A percentile compares a stretch with the other conserved stretches of the same genome.
Evolutionary conservation across 2,113 vertebrate genomes (phyloP).

Genomic region (Paraplagusia blochii): DNA sequence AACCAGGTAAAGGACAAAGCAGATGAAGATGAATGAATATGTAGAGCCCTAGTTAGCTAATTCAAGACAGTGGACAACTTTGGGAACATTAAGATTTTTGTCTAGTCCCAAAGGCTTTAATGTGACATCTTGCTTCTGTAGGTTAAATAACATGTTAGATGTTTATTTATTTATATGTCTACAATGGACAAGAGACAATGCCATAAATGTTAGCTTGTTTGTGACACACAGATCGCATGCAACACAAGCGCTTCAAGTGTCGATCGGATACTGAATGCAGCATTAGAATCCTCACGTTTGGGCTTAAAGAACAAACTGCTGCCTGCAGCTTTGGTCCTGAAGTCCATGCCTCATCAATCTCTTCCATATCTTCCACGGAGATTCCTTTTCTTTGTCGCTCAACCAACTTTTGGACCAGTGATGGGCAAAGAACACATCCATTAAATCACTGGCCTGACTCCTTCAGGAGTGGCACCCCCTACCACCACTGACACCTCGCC

Average conservation of each 20-base stretch:
- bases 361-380: not conserved
- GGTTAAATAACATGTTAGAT: no score
- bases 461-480: slow-evolving; percentile 11
- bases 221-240: no score
- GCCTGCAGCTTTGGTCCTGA: slow-evolving; percentile 26
- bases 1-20: no score
- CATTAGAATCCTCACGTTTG: not conserved
- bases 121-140: no score
- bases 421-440: not conserved
- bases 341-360: slow-evolving; percentile 1
- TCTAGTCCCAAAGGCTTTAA: no score
- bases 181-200: no score
- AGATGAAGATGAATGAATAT: no score
- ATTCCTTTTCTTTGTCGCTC: not conserved
- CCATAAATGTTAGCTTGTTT: no score
- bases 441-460: not conserved
- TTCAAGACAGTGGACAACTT: no score
- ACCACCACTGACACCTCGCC: slow-evolving; percentile 42
- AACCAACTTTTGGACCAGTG: not conserved
- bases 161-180: no score
- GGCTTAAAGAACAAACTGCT: slow-evolving; percentile 16
- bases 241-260: not conserved
- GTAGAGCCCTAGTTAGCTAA: no score
- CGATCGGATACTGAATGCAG: not conserved
- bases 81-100: no score